Evolutionary conservation across 2,113 vertebrate species (phyloP), one percentile per base, ranked within the genome.

Genomic region (Synchiropus splendidus): DNA sequence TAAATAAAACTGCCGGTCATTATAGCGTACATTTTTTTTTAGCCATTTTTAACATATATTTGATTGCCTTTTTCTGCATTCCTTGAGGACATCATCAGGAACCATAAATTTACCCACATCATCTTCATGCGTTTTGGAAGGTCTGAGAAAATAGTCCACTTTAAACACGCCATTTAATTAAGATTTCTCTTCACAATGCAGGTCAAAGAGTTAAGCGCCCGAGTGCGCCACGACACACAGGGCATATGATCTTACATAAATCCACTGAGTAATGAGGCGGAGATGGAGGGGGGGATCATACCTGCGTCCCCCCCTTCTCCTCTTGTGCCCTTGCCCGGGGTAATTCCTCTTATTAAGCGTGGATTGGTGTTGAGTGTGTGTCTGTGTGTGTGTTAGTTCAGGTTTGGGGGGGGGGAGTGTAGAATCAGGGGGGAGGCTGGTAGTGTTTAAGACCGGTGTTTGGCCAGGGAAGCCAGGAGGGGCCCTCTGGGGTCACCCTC

Each of bases 371-470:
- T 62, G 70, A 61, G 53, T 60, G 48, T 50, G 58, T 50, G 60
- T 36, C 36, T 64, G 55, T 54, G 52, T 64, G 58, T 44, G 64
- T 47, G 68, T 67, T 53, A 51, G 74, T 64, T 55, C 41, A 62
- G 51, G 46, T 48, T 62, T 50, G 34, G 62, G 42, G 45, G 5
- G 12, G 42, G 61, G 70, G 58, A 54, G 37, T 33, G 50, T 64
- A 61, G 51, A 51, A 60, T 67, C 64, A 63, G 61, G 58, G 64
- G n/a, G 70, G 73, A 75, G 77, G 75, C 81, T 81, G 76, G 77
- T 82, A 80, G 80, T 78, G 51, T 82, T 83, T 83, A 86, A 84
- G 79, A 70, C 74, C 67, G 74, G 69, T 87, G 83, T 86, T 88
- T 89, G 76, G 82, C 73, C 75, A 83, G 80, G 84, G 80, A 85